Evolutionary conservation across 2,797 vertebrate genomes (phyloP).

Genomic region (Todus mexicanus): DNA sequence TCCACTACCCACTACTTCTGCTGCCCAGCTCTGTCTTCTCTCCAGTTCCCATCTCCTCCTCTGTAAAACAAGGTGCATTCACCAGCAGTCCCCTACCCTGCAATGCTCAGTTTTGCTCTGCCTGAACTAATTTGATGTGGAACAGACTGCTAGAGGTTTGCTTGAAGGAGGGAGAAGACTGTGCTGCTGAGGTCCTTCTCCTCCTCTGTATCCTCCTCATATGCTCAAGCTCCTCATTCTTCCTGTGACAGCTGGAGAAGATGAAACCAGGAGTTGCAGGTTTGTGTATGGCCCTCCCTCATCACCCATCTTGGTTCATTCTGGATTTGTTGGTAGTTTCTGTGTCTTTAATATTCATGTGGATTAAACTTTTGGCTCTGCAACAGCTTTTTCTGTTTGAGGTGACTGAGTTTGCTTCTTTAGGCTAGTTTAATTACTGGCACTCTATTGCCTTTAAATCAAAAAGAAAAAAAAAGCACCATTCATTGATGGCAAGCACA

Average conservation of each 20-base stretch:
- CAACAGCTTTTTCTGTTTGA: neutral
- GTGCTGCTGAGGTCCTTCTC: neutral
- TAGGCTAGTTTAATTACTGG: neutral
- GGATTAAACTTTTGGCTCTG: neutral
- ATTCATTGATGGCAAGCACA: neutral
- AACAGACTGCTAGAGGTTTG: neutral
- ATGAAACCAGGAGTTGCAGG: neutral
- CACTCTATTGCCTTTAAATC: neutral
- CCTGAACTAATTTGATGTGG: neutral
- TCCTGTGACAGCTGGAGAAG: neutral
- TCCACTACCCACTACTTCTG: neutral
- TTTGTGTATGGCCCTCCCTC: fast-evolving
- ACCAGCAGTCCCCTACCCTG: neutral
- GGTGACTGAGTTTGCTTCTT: neutral
- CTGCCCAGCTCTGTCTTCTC: neutral
- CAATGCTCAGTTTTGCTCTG: neutral
- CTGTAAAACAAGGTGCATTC: neutral
- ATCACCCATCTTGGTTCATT: neutral
- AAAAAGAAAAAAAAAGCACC: neutral
- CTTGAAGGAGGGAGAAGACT: neutral
- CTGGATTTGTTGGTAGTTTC: neutral
- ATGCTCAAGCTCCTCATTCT: neutral
- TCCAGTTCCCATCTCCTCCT: neutral
- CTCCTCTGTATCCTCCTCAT: neutral
- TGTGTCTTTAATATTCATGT: neutral